Evolutionary conservation across 1,140 invertebrate genomes (phyloP).

Genomic region (Scylla paramamosain): DNA sequence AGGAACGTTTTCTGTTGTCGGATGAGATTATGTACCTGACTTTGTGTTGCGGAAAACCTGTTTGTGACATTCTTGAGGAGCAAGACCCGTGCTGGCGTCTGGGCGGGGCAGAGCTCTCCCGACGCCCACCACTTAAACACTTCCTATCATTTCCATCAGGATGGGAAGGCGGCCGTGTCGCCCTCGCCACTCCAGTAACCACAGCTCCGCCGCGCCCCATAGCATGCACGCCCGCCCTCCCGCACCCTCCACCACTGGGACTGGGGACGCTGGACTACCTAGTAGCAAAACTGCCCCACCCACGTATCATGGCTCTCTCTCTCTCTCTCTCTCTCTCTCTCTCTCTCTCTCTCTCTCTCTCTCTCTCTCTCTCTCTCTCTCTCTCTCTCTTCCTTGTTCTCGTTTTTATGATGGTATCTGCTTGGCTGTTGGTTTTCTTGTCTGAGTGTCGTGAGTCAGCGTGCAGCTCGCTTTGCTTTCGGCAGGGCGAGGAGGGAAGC

Average conservation of each 20-base stretch:
- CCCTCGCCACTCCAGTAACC: slow-evolving; percentile 49
- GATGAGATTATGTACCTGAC: not conserved
- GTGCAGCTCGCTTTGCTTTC: too few relatives aligned
- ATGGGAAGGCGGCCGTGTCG: slow-evolving; percentile 32
- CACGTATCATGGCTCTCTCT: not conserved
- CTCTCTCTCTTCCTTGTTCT: not conserved
- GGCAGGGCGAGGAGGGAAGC: too few relatives aligned
- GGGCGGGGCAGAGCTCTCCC: not conserved
- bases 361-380: not conserved
- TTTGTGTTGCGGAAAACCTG: not conserved
- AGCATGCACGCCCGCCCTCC: slow-evolving; percentile 12
- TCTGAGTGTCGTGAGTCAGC: too few relatives aligned
- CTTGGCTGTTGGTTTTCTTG: too few relatives aligned
- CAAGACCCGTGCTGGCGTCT: not conserved
- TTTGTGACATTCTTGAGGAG: not conserved
- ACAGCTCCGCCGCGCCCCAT: slow-evolving; percentile 37
- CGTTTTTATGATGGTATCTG: not conserved
- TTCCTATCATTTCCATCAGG: slow-evolving; percentile 51
- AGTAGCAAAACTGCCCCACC: not conserved
- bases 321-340: not conserved
- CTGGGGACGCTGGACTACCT: not conserved
- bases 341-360: not conserved
- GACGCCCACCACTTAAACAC: not conserved
- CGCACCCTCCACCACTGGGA: not conserved
- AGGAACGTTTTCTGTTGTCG: not conserved